Base-by-base conservation (phyloP, 2,888 invertebrate species). In the Spodoptera exigua region DNA sequence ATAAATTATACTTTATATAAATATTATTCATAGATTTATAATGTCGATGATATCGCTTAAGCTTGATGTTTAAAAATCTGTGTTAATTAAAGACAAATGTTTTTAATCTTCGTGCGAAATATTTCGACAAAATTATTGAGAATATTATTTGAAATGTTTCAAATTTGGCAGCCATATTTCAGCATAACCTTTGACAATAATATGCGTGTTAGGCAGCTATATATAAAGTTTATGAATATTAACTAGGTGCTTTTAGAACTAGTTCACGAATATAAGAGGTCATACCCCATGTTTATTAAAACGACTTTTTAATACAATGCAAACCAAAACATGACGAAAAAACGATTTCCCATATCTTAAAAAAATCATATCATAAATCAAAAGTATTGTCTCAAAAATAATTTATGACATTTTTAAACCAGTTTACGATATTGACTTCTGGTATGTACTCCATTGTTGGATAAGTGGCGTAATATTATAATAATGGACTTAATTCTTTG, bases 381-480 rank as follows among this genome's bases (percentile, higher is more conserved):
- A 34, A 41, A 46, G 47, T 67, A 79, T 86, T 86, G 86, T 86
- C 81, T 86, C 78, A 73, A 62, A 66, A 27, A 60, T 70, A 78
- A 78, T 76, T 81, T 81, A 84, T 84, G 78, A 44, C 34, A 34
- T 61, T 64, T 74, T 65, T 64, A 48, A 63, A 83, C 80, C 80
- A 82, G 82, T 83, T 80, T 67, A 56, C 46, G 60, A 80, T 80
- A 84, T 85, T 84, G 85, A 87, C 87, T 87, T 82, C 85, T 84
- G 86, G 86, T 85, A 74, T 86, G 85, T 86, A 67, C 37, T 39
- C 71, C 78, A 81, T 87, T 87, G 87, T 87, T 74, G 52, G 51
- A 63, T 67, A 86, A 87, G 87, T 87, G 79, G 82, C 83, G 79
- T 87, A 84, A 86, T 86, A 82, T 83, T 85, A 70, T 79, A 86